Base-by-base conservation (phyloP, 2,888 invertebrate species). In the Pyrgus malvae region DNA sequence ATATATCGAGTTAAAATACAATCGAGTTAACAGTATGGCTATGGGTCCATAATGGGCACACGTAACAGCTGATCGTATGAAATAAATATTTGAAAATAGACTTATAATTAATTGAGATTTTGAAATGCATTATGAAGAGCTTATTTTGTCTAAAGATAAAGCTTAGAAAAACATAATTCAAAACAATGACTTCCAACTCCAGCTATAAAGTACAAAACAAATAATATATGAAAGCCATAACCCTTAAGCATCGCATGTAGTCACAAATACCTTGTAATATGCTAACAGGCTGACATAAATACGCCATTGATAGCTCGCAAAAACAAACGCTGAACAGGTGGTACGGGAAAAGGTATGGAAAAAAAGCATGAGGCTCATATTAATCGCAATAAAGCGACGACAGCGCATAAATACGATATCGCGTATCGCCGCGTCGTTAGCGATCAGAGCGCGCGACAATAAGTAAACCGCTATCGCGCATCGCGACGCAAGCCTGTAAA, bases 381-480 rank as follows among this genome's bases (percentile, higher is more conserved):
- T 73, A 76, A 74, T 74, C 73, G 75, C 78, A 78, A 80, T 78
- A 80, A 80, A 73, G 69, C 69, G 66, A 53, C 69, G 78, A 79
- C 78, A 74, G 72, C 63, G 69, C 73, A 79, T 80, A 77, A 80
- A 80, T 70, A 68, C 69, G 67, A 69, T 67, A 68, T 66, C 62
- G 66, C 72, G 70, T 68, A 69, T 69, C 68, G 60, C 66, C 68
- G 69, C 70, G 69, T 70, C 72, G 73, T 72, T 69, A 69, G 72
- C 68, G 78, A 80, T 80, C 79, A 72, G 70, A 66, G 61, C 60
- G 38, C 53, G 51, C 71, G 75, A 83, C 82, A 83, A 81, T 83
- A 83, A 83, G 78, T 82, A 82, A 78, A 72, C 69, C 69, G 74
- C 69, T 83, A 83, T 83, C 83, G 70, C 55, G 59, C 70, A 82